phyloP scores from a whole-genome alignment of 2,888 invertebrate genomes.

The Nebria brevicollis region DNA sequence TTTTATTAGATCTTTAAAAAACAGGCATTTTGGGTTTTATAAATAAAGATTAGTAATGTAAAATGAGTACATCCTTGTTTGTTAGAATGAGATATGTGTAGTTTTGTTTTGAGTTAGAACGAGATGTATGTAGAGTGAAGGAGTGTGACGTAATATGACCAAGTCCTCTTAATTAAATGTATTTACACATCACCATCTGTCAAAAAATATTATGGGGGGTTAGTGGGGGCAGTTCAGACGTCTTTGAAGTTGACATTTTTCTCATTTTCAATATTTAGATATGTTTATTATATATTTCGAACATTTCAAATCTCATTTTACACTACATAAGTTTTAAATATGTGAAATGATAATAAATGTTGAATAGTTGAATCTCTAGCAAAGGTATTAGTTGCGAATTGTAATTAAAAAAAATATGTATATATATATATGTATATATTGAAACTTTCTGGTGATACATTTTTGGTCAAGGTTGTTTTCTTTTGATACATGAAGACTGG shows the following conservation, averaged over 20 bases:
- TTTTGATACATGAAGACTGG: constrained; percentile 39
- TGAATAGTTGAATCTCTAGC: not conserved
- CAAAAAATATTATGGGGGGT: not conserved
- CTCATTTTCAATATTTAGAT: not conserved
- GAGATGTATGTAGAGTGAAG: not conserved
- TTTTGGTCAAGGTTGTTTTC: constrained; percentile 30
- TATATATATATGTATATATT: not conserved
- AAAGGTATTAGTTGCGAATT: not conserved
- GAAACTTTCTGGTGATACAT: constrained; percentile 7
- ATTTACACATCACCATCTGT: not conserved
- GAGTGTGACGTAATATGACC: not conserved
- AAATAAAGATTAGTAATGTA: too few relatives aligned
- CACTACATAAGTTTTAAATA: not conserved
- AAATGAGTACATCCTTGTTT: too few relatives aligned
- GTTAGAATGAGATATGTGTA: too few relatives aligned
- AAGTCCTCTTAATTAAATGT: not conserved
- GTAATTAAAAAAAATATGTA: constrained; percentile 19
- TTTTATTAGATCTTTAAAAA: too few relatives aligned
- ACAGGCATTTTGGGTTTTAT: too few relatives aligned
- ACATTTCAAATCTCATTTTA: constrained; percentile 5
- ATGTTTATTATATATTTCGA: not conserved
- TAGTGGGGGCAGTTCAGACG: not conserved
- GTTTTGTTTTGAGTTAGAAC: not conserved
- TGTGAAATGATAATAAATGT: not conserved
- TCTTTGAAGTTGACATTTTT: not conserved